Evolutionary conservation across 2,113 vertebrate species (phyloP), one percentile per base, ranked within the genome.

Genomic region (Pipa parva): DNA sequence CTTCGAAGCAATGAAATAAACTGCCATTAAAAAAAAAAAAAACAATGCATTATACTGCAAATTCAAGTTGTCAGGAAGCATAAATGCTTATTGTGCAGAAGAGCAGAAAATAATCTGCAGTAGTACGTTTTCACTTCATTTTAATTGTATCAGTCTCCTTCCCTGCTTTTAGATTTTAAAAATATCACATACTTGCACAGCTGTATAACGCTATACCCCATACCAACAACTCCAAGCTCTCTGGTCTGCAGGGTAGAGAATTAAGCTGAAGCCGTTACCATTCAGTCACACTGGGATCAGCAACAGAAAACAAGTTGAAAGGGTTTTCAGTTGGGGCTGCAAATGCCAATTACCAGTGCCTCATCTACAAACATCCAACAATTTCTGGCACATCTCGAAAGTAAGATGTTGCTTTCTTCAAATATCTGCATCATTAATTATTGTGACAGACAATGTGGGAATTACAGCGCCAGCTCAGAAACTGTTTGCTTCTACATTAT

Each of bases 391-490:
- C 5, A 26, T 20, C 13, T 52, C 17, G n/a, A 29, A 51, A 36
- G 29, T 18, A 52, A 50, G 27, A 63, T 52, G 61, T 39, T 22
- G 29, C 15, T n/a, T 63, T 52, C 48, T 31, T 37, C 31, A 37
- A 25, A 63, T 52, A 51, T 63, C 61, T 51, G 61, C 48, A 37
- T 52, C 61, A 63, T 63, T 63, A 51, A 63, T 63, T 61, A 46
- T 72, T 73, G 52, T 72, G 22, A 36, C 61, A 78, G 59, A 72
- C 75, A 76, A 63, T 52, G 48, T 12, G 28, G 61, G 61, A 48
- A 63, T 52, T 37, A 37, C 12, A 52, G 28, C 37, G 22, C 29
- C n/a, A 50, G 48, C 21, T 36, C 45, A 52, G 29, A 33, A 51
- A 33, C 33, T 49, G 46, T 63, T 63, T 50, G 46, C 48, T 13